These are phyloP conservation scores for Watsonalla cultraria DNA, from an alignment of 2,888 invertebrate genomes.

Conservation along the genomic window DNA sequence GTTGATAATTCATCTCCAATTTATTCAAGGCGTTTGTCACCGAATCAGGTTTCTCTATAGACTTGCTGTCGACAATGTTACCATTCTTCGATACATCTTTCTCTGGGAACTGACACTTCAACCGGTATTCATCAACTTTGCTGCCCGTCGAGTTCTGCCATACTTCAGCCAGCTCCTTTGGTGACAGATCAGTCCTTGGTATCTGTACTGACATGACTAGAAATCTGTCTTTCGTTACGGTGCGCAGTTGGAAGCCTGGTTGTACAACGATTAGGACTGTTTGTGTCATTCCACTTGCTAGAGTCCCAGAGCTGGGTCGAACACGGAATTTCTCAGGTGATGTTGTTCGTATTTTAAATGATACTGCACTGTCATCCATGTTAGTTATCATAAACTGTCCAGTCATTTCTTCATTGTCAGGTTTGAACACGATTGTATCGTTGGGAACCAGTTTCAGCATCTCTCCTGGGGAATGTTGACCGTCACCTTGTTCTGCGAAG, in stretches of 20 bases:
- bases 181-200: conserved; percentile 75
- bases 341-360: conserved; percentile 93
- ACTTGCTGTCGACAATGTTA: conserved; percentile 34
- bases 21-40: conserved; percentile 82
- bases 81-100: conserved; percentile 59
- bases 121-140: conserved; percentile 84
- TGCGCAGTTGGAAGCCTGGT: conserved; percentile 83
- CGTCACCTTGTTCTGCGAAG: conserved; percentile 57
- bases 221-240: conserved; percentile 90
- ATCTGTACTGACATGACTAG: conserved; percentile 89
- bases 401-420: conserved; percentile 82
- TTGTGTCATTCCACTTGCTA: conserved; percentile 81
- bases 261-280: conserved; percentile 86
- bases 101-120: conserved; percentile 82
- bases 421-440: conserved; percentile 84
- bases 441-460: conserved; percentile 82
- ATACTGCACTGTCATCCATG: conserved; percentile 72
- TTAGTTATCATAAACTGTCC: conserved; percentile 85
- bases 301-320: conserved; percentile 89
- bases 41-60: conserved; percentile 85
- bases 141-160: conserved; percentile 83
- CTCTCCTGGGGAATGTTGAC: conserved; percentile 67
- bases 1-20: conserved; percentile 53
- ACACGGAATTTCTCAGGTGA: conserved; percentile 97
- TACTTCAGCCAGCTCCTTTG: conserved; percentile 83